phyloP scores from a whole-genome alignment of 1,140 invertebrate genomes.

The Macrobrachium rosenbergii region DNA sequence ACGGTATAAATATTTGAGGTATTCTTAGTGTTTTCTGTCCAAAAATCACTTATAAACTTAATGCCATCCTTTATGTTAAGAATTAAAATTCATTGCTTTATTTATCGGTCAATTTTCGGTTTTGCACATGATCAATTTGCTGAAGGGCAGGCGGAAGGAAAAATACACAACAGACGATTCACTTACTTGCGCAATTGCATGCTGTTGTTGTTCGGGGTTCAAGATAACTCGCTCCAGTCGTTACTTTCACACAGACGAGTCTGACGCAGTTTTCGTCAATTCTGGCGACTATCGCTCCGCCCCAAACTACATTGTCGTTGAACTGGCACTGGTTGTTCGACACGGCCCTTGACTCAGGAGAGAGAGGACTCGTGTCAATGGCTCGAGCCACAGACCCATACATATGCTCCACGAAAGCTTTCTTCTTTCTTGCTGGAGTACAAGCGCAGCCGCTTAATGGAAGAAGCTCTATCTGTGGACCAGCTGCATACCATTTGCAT shows the following conservation, averaged over 20 bases:
- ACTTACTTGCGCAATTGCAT: neutral
- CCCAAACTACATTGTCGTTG: neutral
- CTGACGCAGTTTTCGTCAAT: constrained; percentile 8
- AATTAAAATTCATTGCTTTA: too few relatives aligned
- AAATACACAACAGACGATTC: too few relatives aligned
- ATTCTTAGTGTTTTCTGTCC: too few relatives aligned
- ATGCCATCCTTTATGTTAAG: too few relatives aligned
- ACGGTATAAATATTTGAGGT: too few relatives aligned
- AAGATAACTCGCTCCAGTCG: neutral
- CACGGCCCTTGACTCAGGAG: neutral
- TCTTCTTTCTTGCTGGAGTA: neutral
- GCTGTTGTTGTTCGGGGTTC: neutral
- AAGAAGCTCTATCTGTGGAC: neutral
- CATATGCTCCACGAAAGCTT: too few relatives aligned
- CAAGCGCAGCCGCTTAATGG: neutral
- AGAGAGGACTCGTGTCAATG: neutral
- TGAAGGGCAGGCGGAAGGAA: too few relatives aligned
- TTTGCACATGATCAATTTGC: too few relatives aligned
- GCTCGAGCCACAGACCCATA: neutral
- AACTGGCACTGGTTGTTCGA: constrained; percentile 5
- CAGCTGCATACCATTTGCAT: constrained; percentile 1
- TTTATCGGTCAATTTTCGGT: too few relatives aligned
- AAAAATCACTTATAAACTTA: too few relatives aligned
- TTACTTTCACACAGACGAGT: neutral
- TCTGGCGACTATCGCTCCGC: neutral